Conservation (phyloP, 2,888 invertebrate genomes). For the Neoaliturus tenellus region DNA sequence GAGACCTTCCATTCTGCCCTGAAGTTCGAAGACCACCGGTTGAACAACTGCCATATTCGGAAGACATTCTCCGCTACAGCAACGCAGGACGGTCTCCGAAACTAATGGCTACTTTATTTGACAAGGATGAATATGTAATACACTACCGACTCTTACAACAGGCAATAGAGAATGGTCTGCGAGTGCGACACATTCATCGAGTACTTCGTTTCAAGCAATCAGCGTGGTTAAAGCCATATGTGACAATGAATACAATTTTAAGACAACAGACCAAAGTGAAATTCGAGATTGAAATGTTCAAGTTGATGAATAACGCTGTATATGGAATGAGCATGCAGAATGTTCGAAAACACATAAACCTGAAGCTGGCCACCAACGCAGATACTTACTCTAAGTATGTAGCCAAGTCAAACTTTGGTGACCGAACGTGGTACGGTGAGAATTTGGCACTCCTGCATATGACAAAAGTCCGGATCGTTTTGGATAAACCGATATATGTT, state of each 20-base stretch:
- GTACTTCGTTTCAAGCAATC: conserved; percentile 68
- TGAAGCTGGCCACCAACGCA: not conserved
- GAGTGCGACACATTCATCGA: conserved; percentile 66
- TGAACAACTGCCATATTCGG: too few species aligned
- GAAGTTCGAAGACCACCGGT: too few species aligned
- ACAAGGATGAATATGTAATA: conserved; percentile 30
- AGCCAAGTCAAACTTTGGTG: conserved; percentile 65
- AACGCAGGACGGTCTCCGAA: not conserved
- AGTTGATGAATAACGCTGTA: conserved; percentile 58
- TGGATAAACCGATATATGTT: conserved; percentile 68
- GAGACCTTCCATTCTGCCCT: conserved; percentile 66
- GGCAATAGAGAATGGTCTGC: conserved; percentile 62
- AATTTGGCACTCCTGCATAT: conserved; percentile 33
- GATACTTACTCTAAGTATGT: conserved; percentile 63
- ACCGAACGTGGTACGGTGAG: conserved; percentile 9
- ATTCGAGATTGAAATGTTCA: conserved; percentile 68
- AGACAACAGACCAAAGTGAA: conserved; percentile 66
- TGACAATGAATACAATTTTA: conserved; percentile 62
- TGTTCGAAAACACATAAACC: conserved; percentile 69
- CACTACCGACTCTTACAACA: conserved; percentile 38
- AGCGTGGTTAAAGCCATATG: conserved; percentile 67
- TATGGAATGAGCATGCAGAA: conserved; percentile 72
- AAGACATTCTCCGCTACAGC: not conserved
- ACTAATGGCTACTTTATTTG: not conserved
- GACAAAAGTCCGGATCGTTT: conserved; percentile 61